Percentiles rank a stretch among this genome's conserved stretches.
These are phyloP conservation scores for Boloria selene DNA, from an alignment of 2,888 invertebrate species.

Conservation along the genomic window DNA sequence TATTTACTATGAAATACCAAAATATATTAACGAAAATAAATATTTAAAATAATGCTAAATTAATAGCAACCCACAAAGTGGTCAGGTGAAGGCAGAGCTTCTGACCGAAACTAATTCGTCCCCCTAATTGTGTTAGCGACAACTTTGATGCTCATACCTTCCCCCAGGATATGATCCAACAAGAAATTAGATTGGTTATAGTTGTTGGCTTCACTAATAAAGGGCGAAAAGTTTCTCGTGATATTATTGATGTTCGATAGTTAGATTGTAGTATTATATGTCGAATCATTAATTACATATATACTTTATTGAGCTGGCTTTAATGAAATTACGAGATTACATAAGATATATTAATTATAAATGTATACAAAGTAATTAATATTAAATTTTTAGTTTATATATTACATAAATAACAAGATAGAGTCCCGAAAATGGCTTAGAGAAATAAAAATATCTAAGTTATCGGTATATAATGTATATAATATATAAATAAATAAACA, in stretches of 20 bases:
- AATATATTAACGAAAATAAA: neutral
- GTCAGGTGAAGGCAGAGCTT: conserved; percentile 62
- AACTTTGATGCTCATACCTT: conserved; percentile 75
- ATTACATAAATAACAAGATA: no score
- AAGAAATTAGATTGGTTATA: conserved; percentile 78
- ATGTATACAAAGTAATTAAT: no score
- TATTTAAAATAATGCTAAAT: conserved; percentile 46
- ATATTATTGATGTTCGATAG: conserved; percentile 25
- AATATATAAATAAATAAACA: no score
- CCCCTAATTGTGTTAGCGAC: conserved; percentile 78
- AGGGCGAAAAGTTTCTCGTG: conserved; percentile 50
- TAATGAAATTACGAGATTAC: no score
- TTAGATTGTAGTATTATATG: conserved; percentile 1
- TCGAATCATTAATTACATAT: no score
- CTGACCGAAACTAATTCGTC: conserved; percentile 79
- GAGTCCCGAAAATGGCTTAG: no score
- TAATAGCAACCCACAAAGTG: conserved; percentile 64
- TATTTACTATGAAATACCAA: neutral
- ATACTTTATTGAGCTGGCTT: no score
- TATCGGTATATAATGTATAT: no score
- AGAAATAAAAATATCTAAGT: no score
- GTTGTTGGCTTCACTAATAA: conserved; percentile 76
- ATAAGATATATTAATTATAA: no score
- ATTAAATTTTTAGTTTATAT: no score
- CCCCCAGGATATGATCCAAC: conserved; percentile 77